Conservation (phyloP, 2,888 invertebrate species). For the Aleiodes alternator region DNA sequence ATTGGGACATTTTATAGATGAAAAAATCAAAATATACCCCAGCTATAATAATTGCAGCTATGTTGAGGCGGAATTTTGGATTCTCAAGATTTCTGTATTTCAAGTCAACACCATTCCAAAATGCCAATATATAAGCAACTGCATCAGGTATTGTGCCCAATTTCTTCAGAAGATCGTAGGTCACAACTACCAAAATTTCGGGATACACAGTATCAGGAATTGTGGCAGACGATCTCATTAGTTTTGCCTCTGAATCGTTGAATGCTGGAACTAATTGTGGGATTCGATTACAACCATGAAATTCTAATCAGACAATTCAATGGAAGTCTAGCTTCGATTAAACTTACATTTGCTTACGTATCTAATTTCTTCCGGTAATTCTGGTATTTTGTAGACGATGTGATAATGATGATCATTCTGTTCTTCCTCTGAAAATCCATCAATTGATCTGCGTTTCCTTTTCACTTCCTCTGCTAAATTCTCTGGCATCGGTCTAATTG, state of each 20-base stretch:
- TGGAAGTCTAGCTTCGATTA: neutral
- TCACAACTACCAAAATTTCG: constrained; percentile 50
- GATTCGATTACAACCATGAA: constrained; percentile 12
- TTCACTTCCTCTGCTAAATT: constrained; percentile 32
- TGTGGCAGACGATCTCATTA: neutral
- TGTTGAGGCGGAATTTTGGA: constrained; percentile 52
- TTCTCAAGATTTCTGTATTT: constrained; percentile 47
- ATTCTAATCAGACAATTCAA: neutral
- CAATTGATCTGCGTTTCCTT: constrained; percentile 31
- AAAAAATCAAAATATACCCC: constrained; percentile 32
- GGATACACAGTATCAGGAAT: constrained; percentile 45
- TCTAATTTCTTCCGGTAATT: neutral
- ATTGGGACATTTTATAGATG: neutral
- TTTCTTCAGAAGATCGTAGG: constrained; percentile 37
- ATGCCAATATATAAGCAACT: constrained; percentile 48
- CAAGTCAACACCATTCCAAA: constrained; percentile 55
- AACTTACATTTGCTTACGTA: constrained; percentile 35
- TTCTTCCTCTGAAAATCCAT: constrained; percentile 1
- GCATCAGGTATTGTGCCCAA: neutral
- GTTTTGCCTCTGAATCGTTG: neutral
- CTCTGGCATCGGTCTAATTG: constrained; percentile 44
- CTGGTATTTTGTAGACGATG: constrained; percentile 41
- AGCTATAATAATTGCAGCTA: constrained; percentile 54
- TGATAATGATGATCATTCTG: constrained; percentile 43
- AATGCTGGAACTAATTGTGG: constrained; percentile 7